Conservation (phyloP, 2,113 vertebrate species). For the Mormyrus lacerda region DNA sequence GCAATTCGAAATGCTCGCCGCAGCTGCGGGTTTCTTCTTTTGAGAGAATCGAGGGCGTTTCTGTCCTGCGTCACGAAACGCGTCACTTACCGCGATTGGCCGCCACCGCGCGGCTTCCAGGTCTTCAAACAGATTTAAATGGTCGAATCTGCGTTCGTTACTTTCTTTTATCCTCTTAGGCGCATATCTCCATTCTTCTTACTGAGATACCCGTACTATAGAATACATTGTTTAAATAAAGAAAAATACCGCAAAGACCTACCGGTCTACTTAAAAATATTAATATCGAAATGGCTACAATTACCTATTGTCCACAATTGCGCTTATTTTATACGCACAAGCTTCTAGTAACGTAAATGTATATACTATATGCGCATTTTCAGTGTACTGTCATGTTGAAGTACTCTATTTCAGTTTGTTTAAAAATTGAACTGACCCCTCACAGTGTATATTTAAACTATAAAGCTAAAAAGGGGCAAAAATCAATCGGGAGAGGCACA, state of each 20-base stretch:
- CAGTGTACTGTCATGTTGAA: not conserved
- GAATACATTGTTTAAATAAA: not conserved
- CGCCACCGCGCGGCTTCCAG: not conserved
- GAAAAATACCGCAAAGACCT: not conserved
- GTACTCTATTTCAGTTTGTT: not conserved
- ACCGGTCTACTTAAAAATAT: not conserved
- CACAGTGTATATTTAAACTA: not conserved
- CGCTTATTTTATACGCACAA: too few relatives aligned
- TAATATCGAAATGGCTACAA: not conserved
- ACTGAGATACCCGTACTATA: not conserved
- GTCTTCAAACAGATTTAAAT: not conserved
- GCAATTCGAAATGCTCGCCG: constrained; percentile 9
- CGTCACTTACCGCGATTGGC: not conserved
- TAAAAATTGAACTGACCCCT: not conserved
- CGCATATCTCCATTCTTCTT: not conserved
- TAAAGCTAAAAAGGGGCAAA: not conserved
- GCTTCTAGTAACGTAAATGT: too few relatives aligned
- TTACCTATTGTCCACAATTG: not conserved
- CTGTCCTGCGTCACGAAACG: not conserved
- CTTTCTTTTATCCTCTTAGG: not conserved
- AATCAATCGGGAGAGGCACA: not conserved
- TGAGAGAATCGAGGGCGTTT: constrained; percentile 15
- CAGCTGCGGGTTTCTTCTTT: not conserved
- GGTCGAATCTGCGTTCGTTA: not conserved
- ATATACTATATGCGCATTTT: not conserved